Percentiles rank a stretch among this genome's conserved stretches.
Evolutionary conservation across 1,140 invertebrate genomes (phyloP).

Genomic region (Trichomalopsis sarcophagae): DNA sequence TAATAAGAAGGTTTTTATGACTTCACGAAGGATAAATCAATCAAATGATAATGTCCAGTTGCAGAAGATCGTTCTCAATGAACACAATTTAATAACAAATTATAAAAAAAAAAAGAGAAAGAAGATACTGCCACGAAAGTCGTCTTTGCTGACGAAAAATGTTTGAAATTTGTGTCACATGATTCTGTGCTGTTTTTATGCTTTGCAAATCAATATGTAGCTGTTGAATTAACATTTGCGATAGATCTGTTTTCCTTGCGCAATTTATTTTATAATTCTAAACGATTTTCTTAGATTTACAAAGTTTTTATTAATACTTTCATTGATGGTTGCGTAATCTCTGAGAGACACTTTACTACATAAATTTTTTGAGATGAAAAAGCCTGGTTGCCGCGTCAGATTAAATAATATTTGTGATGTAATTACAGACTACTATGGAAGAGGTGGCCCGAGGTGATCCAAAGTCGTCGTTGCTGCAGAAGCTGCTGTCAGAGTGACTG

Average conservation of each 20-base stretch:
- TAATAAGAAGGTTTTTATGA: conserved; percentile 4
- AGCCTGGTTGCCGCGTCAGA: not conserved
- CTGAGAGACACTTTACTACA: not conserved
- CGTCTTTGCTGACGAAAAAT: not conserved
- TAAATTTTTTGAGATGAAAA: conserved; percentile 33
- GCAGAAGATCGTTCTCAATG: conserved; percentile 31
- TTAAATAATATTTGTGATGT: conserved; percentile 38
- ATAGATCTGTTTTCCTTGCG: conserved; percentile 43
- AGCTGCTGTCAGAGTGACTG: conserved; percentile 85
- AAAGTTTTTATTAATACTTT: conserved; percentile 7
- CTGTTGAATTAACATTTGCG: conserved; percentile 41
- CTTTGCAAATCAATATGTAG: conserved; percentile 49
- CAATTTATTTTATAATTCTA: conserved; percentile 40
- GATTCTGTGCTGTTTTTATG: conserved; percentile 50
- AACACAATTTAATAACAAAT: not conserved
- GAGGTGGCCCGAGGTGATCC: conserved; percentile 81
- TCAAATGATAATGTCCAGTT: not conserved
- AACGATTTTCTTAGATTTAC: conserved; percentile 52
- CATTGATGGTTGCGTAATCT: not conserved
- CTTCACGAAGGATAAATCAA: conserved; percentile 24
- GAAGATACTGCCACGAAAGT: not conserved
- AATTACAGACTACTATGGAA: conserved; percentile 84
- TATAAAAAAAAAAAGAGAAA: conserved; percentile 2
- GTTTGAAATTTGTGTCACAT: conserved; percentile 44
- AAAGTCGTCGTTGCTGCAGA: conserved; percentile 85